These are phyloP conservation scores for Cyrtonyx montezumae DNA, from an alignment of 2,113 vertebrate genomes.

Conservation along the genomic window DNA sequence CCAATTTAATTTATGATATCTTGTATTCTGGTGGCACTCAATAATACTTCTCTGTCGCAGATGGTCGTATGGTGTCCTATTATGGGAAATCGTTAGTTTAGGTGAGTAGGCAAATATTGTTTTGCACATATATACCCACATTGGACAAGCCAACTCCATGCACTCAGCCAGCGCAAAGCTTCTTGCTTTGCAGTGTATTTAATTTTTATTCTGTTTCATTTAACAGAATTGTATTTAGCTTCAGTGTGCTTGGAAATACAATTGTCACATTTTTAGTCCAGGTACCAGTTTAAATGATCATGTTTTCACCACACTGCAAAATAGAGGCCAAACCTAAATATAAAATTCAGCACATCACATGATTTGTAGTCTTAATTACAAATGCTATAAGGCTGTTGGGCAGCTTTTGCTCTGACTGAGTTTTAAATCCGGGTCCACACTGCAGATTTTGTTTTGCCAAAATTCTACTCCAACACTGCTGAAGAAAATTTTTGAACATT, in stretches of 20 bases:
- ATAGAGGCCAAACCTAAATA: neutral
- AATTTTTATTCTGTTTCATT: neutral
- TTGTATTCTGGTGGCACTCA: neutral
- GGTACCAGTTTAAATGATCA: neutral
- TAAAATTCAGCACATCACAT: neutral
- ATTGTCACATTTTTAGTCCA: neutral
- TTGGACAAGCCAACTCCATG: neutral
- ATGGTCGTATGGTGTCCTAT: conserved; percentile 88
- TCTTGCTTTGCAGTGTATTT: neutral
- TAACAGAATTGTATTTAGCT: neutral
- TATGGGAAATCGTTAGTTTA: conserved; percentile 91
- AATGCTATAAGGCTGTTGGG: neutral
- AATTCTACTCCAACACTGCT: neutral
- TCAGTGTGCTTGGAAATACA: neutral
- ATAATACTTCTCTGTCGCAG: conserved; percentile 67
- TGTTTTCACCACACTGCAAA: neutral
- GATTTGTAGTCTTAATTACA: neutral
- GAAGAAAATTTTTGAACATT: neutral
- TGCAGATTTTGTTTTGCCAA: neutral
- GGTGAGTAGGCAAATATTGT: conserved; percentile 75
- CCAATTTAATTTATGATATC: neutral
- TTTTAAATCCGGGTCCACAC: neutral
- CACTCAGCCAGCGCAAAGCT: neutral
- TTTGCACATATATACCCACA: neutral
- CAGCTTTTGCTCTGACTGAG: neutral